Evolutionary conservation across 2,888 invertebrate species (phyloP), one percentile per base, ranked within the genome.

Genomic region (Papilio elwesi): DNA sequence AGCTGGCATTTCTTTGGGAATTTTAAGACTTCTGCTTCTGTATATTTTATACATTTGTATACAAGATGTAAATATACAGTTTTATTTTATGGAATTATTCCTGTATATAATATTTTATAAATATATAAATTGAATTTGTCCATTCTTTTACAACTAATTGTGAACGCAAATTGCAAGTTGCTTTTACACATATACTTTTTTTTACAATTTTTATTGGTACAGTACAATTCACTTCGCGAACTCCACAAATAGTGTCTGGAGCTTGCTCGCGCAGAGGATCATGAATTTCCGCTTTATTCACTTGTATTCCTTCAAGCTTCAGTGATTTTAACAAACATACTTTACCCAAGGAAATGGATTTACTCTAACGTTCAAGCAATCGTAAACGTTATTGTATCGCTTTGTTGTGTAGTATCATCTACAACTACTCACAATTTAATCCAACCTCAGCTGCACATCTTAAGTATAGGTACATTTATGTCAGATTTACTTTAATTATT

Each of bases 281-380:
- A 72, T 71, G 76, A 74, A 73, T 73, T 76, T 69, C 65, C 65
- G 74, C 70, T 75, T 64, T 71, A 74, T 78, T 75, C 68, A 76
- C 76, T 74, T 70, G 74, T 80, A 79, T 78, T 76, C 76, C 74
- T 77, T 77, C 74, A 75, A 75, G 79, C 79, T 78, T 73, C 78
- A 77, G 75, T 79, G 80, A 78, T 71, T 80, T 76, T 78, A 79
- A 76, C 77, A 74, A 74, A 75, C 76, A 78, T 74, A 75, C 71
- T 74, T 64, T 70, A 63, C 36, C 53, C 67, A 48, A 68, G 74
- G 70, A 75, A 79, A 77, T 77, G 77, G 75, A 75, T 78, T 80
- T 76, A 77, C 77, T n/a, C 74, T 76, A 68, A 65, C 63, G 71
- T 75, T 68, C 76, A 74, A 68, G 69, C 75, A 75, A 78, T 75